Base-by-base conservation (phyloP, 2,797 vertebrate species). In the Myotis pilosus region DNA sequence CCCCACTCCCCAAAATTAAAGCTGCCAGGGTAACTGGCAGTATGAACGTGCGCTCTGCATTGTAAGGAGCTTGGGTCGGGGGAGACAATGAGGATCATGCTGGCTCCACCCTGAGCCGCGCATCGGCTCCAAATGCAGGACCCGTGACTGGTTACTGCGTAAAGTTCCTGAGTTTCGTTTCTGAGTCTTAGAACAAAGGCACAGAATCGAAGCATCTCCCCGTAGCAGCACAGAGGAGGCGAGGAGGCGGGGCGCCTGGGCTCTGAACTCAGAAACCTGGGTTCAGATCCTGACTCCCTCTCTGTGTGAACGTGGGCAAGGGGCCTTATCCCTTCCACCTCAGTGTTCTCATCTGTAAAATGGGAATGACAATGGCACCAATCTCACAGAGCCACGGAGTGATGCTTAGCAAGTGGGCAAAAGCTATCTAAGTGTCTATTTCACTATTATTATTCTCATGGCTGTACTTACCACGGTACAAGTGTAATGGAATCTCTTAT, bases 151-250 rank as follows among this genome's bases (percentile, higher is more conserved):
- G 0, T 8, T 4, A 4, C 49, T 11, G 6, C 7, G 16, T 17
- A 12, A 19, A 1, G 8, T 1, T 6, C 16, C 15, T 19, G 5
- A 16, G 36, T 11, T 44, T 6, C 4, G 6, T 19, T 22, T 38
- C 53, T 11, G 9, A 0, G 7, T 53, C 60, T 8, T 2, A n/a
- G 12, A 71, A 10, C 7, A 5, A 5, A 17, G 11, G 22, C 8
- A 2, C 23, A 23, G 49, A 23, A 33, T 49, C 0, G 1, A 53
- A 44, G 11, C 11, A 1, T 22, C n/a, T 79, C 33, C 60, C 47
- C 1, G 10, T 8, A 5, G 13, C 19, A 51, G 25, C 0, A 1
- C 20, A 9, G 13, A 41, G n/a, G 16, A 9, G 5, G 12, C 0
- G 16, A 41, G 36, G 19, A 6, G 5, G 15, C 2, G 28, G 12